Evolutionary conservation across 53 echinoderm and acorn worm genomes (phyloP).

Genomic region (Crossaster papposus): DNA sequence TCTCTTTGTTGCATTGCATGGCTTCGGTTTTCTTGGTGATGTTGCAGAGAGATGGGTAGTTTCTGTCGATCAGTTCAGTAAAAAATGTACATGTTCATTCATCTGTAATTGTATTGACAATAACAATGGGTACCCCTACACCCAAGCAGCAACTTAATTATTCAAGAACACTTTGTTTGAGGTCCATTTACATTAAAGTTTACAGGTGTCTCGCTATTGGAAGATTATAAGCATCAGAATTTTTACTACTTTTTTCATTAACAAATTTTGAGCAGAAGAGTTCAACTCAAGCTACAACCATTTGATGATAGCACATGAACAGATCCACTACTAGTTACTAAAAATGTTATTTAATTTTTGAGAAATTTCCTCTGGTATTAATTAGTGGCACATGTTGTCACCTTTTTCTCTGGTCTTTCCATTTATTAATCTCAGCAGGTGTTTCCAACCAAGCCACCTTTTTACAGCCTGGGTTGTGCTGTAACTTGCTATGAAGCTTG

Average conservation of each 20-base stretch:
- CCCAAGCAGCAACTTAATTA: too few relatives aligned
- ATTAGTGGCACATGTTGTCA: background rate
- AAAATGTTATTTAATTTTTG: too few relatives aligned
- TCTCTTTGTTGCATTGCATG: conserved; percentile 34
- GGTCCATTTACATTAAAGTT: too few relatives aligned
- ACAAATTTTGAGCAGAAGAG: too few relatives aligned
- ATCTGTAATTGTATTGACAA: background rate
- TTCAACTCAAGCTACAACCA: too few relatives aligned
- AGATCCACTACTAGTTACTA: too few relatives aligned
- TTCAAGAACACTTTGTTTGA: too few relatives aligned
- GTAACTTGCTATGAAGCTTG: conserved; percentile 75
- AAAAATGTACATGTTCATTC: background rate
- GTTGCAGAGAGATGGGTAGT: conserved; percentile 74
- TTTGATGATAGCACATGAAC: too few relatives aligned
- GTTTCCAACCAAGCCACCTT: conserved; percentile 68
- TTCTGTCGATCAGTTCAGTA: conserved; percentile 46
- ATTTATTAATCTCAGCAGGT: conserved; percentile 66
- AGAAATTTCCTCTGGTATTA: background rate
- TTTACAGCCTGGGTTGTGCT: conserved; percentile 69
- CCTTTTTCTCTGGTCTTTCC: conserved; percentile 81
- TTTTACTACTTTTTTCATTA: too few relatives aligned
- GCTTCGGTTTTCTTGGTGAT: conserved; percentile 66
- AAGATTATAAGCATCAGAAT: too few relatives aligned
- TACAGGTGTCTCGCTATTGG: too few relatives aligned
- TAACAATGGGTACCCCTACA: too few relatives aligned